These are phyloP conservation scores for Drosophila biarmipes DNA, from an alignment of 1,140 invertebrate species.

Conservation along the genomic window DNA sequence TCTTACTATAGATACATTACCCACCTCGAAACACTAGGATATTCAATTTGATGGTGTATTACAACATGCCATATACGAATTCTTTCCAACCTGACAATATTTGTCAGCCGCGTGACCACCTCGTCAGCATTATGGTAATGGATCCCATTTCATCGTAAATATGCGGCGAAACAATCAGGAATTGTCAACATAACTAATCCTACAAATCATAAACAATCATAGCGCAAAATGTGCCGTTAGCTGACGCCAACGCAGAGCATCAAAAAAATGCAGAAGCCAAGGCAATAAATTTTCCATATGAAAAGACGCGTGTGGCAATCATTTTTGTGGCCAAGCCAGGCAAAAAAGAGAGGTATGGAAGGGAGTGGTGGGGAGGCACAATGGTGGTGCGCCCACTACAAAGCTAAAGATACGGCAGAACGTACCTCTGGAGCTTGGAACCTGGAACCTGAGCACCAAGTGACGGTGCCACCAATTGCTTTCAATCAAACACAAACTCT, in stretches of 20 bases:
- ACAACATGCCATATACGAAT: not conserved
- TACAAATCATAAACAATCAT: constrained; percentile 43
- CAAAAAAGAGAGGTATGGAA: constrained; percentile 9
- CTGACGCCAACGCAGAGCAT: constrained; percentile 21
- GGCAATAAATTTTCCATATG: constrained; percentile 66
- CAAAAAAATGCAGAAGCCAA: constrained; percentile 35
- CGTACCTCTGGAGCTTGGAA: constrained; percentile 5
- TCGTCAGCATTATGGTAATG: not conserved
- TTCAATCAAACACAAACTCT: constrained; percentile 82
- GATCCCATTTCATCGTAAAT: constrained; percentile 6
- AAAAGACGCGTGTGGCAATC: constrained; percentile 59
- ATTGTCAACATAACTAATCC: constrained; percentile 35
- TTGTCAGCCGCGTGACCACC: not conserved
- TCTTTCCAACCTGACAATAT: not conserved
- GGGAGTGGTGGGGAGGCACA: constrained; percentile 8
- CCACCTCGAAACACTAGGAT: too few relatives aligned
- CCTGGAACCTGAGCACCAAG: constrained; percentile 43
- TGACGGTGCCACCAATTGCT: constrained; percentile 82
- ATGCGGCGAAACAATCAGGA: constrained; percentile 40
- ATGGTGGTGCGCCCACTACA: constrained; percentile 57
- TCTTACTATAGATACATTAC: too few relatives aligned
- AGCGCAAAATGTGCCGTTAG: constrained; percentile 56
- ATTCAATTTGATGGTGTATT: not conserved
- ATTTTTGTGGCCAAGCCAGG: constrained; percentile 41
- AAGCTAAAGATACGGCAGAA: constrained; percentile 5